Percentiles rank a stretch among this genome's conserved stretches.
Evolutionary conservation across 2,888 invertebrate genomes (phyloP).

Genomic region (Heliconius hortense): DNA sequence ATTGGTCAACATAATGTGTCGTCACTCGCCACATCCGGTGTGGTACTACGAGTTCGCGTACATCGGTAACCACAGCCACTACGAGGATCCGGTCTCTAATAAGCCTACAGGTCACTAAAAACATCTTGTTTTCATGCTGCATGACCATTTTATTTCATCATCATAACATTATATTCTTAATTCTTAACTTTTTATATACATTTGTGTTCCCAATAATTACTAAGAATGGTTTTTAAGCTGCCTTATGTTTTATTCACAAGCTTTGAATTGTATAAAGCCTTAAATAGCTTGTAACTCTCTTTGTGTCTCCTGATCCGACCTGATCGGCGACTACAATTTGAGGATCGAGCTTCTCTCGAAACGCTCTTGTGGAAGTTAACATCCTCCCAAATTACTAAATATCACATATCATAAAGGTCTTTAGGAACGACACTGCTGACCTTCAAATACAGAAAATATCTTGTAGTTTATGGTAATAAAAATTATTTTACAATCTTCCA

Average conservation of each 20-base stretch:
- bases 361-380: not conserved
- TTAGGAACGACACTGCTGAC: too few species aligned
- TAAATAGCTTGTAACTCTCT: too few species aligned
- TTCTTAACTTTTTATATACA: too few species aligned
- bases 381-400: not conserved
- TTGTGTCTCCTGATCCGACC: too few species aligned
- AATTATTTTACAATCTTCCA: conserved; percentile 41
- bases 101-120: conserved; percentile 53
- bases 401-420: too few species aligned
- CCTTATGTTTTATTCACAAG: not conserved
- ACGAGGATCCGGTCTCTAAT: conserved; percentile 55
- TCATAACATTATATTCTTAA: not conserved
- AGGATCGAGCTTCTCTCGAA: not conserved
- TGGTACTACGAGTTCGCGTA: conserved; percentile 64
- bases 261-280: too few species aligned
- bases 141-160: not conserved
- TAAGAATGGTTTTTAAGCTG: not conserved
- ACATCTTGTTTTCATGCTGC: not conserved
- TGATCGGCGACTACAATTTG: not conserved
- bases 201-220: too few species aligned
- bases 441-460: too few species aligned
- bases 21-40: conserved; percentile 49
- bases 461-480: not conserved
- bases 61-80: conserved; percentile 62
- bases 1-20: conserved; percentile 57